Percentiles rank a stretch among this genome's conserved stretches.
Evolutionary conservation across 2,888 invertebrate genomes (phyloP).

Genomic region (Reticulitermes lucifugus): DNA sequence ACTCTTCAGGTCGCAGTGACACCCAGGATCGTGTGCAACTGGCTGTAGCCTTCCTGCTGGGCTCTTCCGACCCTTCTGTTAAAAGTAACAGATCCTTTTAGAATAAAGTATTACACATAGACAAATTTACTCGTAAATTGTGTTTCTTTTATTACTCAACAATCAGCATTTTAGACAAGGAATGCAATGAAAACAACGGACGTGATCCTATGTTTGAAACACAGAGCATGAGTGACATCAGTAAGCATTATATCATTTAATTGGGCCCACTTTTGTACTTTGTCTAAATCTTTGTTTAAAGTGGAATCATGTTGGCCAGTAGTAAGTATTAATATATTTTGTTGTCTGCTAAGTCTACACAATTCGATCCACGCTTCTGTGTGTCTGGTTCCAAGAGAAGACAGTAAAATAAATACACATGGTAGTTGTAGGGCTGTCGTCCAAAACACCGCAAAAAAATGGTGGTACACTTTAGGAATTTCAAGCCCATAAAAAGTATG

Average conservation of each 20-base stretch:
- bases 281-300: not conserved
- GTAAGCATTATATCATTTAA: not conserved
- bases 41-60: not conserved
- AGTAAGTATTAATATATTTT: not conserved
- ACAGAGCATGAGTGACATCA: not conserved
- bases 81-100: conserved; percentile 42
- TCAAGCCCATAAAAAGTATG: too few relatives aligned
- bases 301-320: not conserved
- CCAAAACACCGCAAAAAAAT: too few relatives aligned
- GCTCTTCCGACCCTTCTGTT: not conserved
- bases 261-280: not conserved
- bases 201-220: not conserved
- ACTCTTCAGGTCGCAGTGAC: not conserved
- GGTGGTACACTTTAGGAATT: too few relatives aligned
- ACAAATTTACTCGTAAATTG: conserved; percentile 44
- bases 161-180: conserved; percentile 38
- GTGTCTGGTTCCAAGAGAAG: not conserved
- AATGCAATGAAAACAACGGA: conserved; percentile 21
- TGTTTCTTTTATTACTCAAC: conserved; percentile 29
- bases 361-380: not conserved
- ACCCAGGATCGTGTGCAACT: conserved; percentile 10
- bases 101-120: conserved; percentile 44
- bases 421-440: not conserved
- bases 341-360: not conserved
- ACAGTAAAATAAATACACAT: not conserved